Conservation (phyloP, 1,140 invertebrate species). For the Chironomus tepperi region DNA sequence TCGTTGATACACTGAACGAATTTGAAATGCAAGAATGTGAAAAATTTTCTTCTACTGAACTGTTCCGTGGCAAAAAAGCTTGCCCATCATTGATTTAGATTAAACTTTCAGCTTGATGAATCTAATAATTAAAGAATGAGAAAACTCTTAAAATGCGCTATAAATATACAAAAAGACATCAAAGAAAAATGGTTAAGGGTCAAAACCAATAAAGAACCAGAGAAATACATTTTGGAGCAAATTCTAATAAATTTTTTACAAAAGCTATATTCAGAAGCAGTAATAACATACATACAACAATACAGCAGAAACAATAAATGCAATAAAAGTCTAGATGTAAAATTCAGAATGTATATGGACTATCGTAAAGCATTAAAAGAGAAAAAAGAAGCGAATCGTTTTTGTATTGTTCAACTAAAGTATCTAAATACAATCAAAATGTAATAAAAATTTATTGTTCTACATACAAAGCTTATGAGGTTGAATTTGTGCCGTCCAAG, state of each 20-base stretch:
- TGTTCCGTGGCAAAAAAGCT: too few species aligned
- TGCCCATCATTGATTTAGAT: too few species aligned
- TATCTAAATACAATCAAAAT: conserved; percentile 1
- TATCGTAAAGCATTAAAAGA: conserved; percentile 17
- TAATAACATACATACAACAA: neutral
- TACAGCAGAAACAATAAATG: conserved; percentile 20
- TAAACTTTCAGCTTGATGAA: too few species aligned
- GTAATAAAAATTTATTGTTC: conserved; percentile 23
- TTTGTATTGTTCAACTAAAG: neutral
- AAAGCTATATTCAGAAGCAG: neutral
- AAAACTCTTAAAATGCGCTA: too few species aligned
- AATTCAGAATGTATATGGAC: neutral
- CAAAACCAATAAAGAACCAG: neutral
- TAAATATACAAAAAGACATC: too few species aligned
- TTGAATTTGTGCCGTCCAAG: neutral
- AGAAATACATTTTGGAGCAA: neutral
- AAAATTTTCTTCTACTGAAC: too few species aligned
- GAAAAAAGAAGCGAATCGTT: neutral
- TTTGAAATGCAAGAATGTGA: too few species aligned
- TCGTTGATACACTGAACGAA: too few species aligned
- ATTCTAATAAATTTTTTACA: conserved; percentile 15
- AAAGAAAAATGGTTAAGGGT: neutral
- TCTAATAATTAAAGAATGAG: too few species aligned
- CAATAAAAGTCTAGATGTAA: conserved; percentile 19
- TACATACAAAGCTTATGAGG: neutral